These are phyloP conservation scores for Henricia sp. DNA, from an alignment of 53 echinoderm and acorn worm genomes.

Conservation along the genomic window DNA sequence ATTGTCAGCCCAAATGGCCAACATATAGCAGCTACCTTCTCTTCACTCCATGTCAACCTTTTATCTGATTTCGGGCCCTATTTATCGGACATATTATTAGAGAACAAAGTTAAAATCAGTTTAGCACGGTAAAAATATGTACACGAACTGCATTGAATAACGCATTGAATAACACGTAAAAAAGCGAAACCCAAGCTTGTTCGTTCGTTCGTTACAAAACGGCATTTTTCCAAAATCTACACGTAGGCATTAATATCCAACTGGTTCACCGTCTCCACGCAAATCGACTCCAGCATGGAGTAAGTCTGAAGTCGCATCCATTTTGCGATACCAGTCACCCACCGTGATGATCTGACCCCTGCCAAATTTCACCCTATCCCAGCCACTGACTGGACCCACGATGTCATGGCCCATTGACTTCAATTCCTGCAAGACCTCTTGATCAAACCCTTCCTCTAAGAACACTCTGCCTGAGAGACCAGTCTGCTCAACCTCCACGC, in stretches of 20 bases:
- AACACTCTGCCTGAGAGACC: slow-evolving; percentile 51
- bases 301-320: neutral
- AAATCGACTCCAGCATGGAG: slow-evolving; percentile 83
- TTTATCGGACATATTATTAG: too few relatives aligned
- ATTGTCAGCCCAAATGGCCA: too few relatives aligned
- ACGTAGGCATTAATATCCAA: slow-evolving; percentile 39
- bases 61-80: too few relatives aligned
- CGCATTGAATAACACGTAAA: too few relatives aligned
- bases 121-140: too few relatives aligned
- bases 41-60: too few relatives aligned
- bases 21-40: too few relatives aligned
- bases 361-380: slow-evolving; percentile 69
- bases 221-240: too few relatives aligned
- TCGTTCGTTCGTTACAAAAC: too few relatives aligned
- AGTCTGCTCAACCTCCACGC: slow-evolving; percentile 42
- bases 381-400: slow-evolving; percentile 65
- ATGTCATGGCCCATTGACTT: slow-evolving; percentile 72
- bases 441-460: slow-evolving; percentile 73
- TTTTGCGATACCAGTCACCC: slow-evolving; percentile 72
- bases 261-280: slow-evolving; percentile 77
- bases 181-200: too few relatives aligned
- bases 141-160: too few relatives aligned
- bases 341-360: slow-evolving; percentile 81
- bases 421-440: slow-evolving; percentile 47
- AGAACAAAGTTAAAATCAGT: too few relatives aligned